Percentiles rank a stretch among this genome's conserved stretches.
Evolutionary conservation across 2,888 invertebrate genomes (phyloP).

Genomic region (Sphaerolaimus hirsutus): DNA sequence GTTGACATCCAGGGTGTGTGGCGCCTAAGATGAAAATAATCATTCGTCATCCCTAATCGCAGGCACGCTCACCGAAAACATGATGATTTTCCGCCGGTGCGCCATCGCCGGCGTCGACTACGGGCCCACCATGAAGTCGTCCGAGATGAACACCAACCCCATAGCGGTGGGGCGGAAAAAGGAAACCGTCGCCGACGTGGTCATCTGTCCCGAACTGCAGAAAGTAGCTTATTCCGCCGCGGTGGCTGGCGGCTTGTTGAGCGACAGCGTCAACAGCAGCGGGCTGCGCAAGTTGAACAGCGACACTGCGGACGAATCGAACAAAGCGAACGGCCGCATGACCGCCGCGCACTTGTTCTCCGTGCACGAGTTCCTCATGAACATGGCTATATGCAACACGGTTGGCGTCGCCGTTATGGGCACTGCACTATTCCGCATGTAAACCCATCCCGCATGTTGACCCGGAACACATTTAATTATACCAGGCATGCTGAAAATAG

Average conservation of each 20-base stretch:
- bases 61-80: slow-evolving; percentile 77
- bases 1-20: no score
- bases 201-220: not conserved
- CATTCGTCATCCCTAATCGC: no score
- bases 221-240: not conserved
- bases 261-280: no score
- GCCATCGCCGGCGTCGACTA: slow-evolving; percentile 69
- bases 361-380: slow-evolving; percentile 44
- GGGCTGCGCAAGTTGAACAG: no score
- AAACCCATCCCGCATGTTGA: no score
- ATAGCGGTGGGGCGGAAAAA: no score
- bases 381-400: slow-evolving; percentile 80
- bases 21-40: no score
- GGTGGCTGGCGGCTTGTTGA: not conserved
- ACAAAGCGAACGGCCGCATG: slow-evolving; percentile 6
- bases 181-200: no score
- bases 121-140: slow-evolving; percentile 27
- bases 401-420: no score
- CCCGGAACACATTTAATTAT: no score
- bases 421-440: no score
- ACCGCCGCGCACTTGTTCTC: not conserved
- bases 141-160: not conserved
- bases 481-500: no score
- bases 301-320: not conserved
- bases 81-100: slow-evolving; percentile 79